phyloP scores from a whole-genome alignment of 2,797 vertebrate species.

The Thunnus albacares region DNA sequence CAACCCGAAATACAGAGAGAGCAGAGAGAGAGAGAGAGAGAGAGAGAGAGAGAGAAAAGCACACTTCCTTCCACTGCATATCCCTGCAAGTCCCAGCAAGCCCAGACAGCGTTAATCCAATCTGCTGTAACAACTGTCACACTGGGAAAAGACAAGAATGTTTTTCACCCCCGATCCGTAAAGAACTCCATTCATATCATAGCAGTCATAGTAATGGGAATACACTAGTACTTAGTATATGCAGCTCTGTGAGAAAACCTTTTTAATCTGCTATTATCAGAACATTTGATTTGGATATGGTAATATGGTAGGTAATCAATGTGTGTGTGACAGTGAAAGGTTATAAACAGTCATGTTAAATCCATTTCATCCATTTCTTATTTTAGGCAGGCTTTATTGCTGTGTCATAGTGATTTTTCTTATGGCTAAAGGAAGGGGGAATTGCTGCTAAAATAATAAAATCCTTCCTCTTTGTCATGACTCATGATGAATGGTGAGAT shows the following conservation, averaged over 20 bases:
- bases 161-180: slow-evolving; percentile 4
- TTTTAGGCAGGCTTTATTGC: slow-evolving; percentile 11
- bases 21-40: background rate
- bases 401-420: too few species aligned
- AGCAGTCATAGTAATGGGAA: background rate
- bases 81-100: slow-evolving; percentile 69
- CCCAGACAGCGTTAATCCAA: slow-evolving; percentile 69
- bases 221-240: background rate
- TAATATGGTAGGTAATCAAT: background rate
- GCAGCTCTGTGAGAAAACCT: slow-evolving; percentile 5
- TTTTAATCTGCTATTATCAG: slow-evolving; percentile 12
- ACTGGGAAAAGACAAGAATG: slow-evolving; percentile 36
- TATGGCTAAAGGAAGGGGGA: background rate
- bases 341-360: slow-evolving; percentile 27
- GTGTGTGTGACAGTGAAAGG: slow-evolving; percentile 5
- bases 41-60: background rate
- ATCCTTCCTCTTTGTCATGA: background rate
- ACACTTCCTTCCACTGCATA: slow-evolving; percentile 62
- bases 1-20: slow-evolving; percentile 11
- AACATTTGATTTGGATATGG: background rate
- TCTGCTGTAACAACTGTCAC: slow-evolving; percentile 76
- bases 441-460: background rate
- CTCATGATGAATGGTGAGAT: slow-evolving; percentile 6
- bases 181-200: slow-evolving; percentile 41
- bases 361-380: slow-evolving; percentile 6